Evolutionary conservation across 2,888 invertebrate species (phyloP), one percentile per base, ranked within the genome.

Genomic region (Neoaliturus tenellus): DNA sequence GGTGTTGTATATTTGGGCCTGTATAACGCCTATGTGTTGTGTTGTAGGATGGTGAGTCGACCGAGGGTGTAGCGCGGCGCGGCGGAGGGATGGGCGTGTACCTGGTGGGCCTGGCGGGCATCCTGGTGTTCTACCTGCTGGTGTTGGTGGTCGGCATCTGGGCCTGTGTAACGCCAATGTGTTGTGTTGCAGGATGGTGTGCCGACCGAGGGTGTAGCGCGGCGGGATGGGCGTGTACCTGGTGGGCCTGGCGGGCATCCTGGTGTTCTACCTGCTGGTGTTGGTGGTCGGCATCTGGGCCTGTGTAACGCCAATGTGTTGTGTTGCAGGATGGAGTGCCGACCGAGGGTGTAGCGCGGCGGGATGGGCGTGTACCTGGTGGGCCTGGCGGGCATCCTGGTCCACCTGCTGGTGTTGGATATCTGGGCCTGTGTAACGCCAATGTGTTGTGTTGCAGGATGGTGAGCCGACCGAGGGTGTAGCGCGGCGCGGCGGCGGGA

Each of bases 371-470:
- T 93, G 86, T 92, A 94, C 90, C 89, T 93, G 83, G 91, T 92
- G 81, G 95, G 95, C 35, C 90, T 94, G 78, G 90, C 93, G 48
- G 93, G 94, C 85, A 93, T 95, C 88, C 91, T 94, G 86, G 95
- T 95, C 90, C 95, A 95, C 90, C 88, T 94, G 73, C 90, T 93
- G 84, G 94, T 95, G 85, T 91, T 95, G 82, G 90, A 91, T 20
- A 93, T 95, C 35, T 95, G 95, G 69, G 91, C 95, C 78, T 95
- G 94, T 94, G 94, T 94, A 0, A 93, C 92, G 39, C 39, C 39
- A 5, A 8, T 12, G 12, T 12, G 6, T 39, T 39, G 39, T 39
- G 39, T 39, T 39, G 39, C 39, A 39, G 39, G 39, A 39, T 39
- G 39, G 12, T 39, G 6, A 39, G 12, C 39, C 6, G 5, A 39